Evolutionary conservation across 2,113 vertebrate species (phyloP).

Genomic region (Lycaon pictus): DNA sequence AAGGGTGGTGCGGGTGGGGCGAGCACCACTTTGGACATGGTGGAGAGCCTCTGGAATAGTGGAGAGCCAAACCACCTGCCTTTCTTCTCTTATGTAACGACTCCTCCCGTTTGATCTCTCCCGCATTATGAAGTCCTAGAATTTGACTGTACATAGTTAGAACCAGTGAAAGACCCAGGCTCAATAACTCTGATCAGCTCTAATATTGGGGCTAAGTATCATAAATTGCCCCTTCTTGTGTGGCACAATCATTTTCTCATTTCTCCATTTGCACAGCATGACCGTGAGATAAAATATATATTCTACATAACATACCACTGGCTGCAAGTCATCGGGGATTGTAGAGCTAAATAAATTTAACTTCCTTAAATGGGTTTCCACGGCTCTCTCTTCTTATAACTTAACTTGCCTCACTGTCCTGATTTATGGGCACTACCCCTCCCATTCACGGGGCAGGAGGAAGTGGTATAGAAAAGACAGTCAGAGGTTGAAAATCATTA

Average conservation of each 20-base stretch:
- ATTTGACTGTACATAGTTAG: neutral
- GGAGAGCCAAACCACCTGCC: neutral
- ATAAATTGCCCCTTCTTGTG: slow-evolving; percentile 31
- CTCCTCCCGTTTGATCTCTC: neutral
- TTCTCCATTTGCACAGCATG: slow-evolving; percentile 35
- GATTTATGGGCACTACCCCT: slow-evolving; percentile 46
- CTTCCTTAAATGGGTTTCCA: slow-evolving; percentile 49
- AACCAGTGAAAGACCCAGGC: neutral
- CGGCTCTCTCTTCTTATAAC: neutral
- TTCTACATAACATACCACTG: neutral
- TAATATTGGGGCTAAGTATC: neutral
- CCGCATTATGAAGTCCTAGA: neutral
- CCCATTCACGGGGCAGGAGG: neutral
- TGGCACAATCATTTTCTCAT: slow-evolving; percentile 16
- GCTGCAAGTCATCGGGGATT: slow-evolving; percentile 1
- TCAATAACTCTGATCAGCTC: neutral
- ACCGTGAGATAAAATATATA: slow-evolving; percentile 36
- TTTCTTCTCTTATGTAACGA: neutral
- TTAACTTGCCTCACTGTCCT: neutral
- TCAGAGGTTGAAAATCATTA: slow-evolving; percentile 50
- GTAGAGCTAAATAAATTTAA: slow-evolving; percentile 43
- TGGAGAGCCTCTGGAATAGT: neutral
- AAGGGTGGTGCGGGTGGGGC: neutral
- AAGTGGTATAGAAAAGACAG: neutral
- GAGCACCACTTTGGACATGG: fast-evolving